Percentiles rank a stretch among this genome's conserved stretches.
Conservation (phyloP, 2,113 vertebrate species). For the Pangasianodon gigas region DNA sequence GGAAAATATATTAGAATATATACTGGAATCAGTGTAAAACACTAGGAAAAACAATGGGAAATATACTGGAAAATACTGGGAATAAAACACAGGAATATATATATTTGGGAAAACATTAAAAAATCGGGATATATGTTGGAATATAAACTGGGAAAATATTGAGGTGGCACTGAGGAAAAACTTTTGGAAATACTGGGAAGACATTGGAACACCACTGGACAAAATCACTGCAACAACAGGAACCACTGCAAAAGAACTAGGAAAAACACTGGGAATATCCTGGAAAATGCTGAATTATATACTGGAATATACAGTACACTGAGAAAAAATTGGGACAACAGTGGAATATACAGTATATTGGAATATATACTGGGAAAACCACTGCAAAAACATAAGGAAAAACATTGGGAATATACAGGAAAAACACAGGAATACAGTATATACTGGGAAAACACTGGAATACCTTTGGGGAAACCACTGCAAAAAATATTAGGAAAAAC, state of each 20-base stretch:
- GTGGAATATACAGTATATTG: neutral
- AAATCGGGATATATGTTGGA: too few relatives aligned
- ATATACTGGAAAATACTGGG: neutral
- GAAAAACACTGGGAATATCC: neutral
- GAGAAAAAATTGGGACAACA: neutral
- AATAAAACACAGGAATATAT: neutral
- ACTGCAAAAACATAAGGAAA: too few relatives aligned
- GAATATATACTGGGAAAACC: too few relatives aligned
- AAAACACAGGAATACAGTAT: too few relatives aligned
- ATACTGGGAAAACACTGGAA: too few relatives aligned
- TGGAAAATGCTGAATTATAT: neutral
- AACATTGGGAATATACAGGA: neutral
- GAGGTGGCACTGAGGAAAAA: neutral
- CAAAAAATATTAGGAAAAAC: too few relatives aligned
- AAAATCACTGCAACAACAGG: neutral
- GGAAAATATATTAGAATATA: too few relatives aligned
- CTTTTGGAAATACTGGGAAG: neutral
- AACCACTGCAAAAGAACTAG: neutral
- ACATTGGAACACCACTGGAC: neutral
- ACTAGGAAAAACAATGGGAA: neutral
- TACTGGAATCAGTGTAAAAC: too few relatives aligned
- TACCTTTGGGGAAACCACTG: too few relatives aligned
- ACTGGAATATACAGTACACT: neutral
- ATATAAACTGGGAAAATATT: neutral
- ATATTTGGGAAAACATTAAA: too few relatives aligned